A percentile compares a stretch with the other conserved stretches of the same genome.
Evolutionary conservation across 2,113 vertebrate genomes (phyloP).

Genomic region (Onychostoma macrolepis): DNA sequence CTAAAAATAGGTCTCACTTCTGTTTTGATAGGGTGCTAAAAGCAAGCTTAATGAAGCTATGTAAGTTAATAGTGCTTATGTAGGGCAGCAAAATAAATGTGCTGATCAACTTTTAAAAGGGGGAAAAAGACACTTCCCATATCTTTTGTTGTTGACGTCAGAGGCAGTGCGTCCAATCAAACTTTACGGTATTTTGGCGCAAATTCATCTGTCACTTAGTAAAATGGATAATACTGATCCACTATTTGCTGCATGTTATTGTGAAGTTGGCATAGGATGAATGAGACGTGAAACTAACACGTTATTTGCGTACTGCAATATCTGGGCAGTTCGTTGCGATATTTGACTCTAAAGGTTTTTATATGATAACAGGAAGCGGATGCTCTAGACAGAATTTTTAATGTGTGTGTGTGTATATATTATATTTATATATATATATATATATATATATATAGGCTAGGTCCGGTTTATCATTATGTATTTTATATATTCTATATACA

Average conservation of each 20-base stretch:
- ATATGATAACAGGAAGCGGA: background rate
- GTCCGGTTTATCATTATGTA: background rate
- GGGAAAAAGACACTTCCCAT: constrained; percentile 8
- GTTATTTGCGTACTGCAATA: background rate
- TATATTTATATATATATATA: no score
- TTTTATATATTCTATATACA: background rate
- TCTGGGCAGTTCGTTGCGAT: background rate
- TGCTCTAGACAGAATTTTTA: background rate
- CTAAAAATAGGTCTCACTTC: background rate
- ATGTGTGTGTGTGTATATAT: no score
- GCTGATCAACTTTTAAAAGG: constrained; percentile 10
- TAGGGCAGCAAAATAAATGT: background rate
- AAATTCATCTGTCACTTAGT: constrained; percentile 13
- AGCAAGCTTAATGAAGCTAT: background rate
- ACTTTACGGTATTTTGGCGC: constrained; percentile 28
- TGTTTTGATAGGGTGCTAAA: background rate
- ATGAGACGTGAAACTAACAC: background rate
- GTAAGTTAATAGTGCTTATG: background rate
- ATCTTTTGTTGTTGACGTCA: constrained; percentile 32
- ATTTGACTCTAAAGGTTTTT: no score
- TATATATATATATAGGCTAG: no score
- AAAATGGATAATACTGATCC: background rate
- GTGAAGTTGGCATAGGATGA: background rate
- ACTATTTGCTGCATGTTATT: background rate
- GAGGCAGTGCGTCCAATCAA: constrained; percentile 1